Evolutionary conservation across 1,140 invertebrate genomes (phyloP), one percentile per base, ranked within the genome.

Genomic region (Stegodyphus dumicola): DNA sequence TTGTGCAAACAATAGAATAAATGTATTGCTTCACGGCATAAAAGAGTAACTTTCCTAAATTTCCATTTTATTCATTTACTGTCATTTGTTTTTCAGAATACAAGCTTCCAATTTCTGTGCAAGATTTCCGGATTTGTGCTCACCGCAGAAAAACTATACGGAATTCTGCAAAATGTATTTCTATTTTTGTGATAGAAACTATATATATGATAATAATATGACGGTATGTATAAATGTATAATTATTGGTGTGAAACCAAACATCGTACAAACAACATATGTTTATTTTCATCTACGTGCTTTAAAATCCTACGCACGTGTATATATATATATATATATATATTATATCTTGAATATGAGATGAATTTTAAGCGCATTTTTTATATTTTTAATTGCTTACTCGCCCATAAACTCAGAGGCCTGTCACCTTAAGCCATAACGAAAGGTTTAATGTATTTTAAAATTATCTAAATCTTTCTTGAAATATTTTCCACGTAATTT

Each of bases 131-230:
- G 56, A 77, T 51, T 33, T 18, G 0, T 85, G 84, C 13, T 33
- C 75, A 7, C 75, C 67, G 7, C 6, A n/a, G 33, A 71, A 33
- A 33, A 85, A 85, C 54, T 78, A 71, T 48, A 64, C 84, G 9
- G 69, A 70, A 49, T 85, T 85, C 56, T 85, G 84, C 49, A 11
- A 33, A 7, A 13, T 54, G 51, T 17, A 71, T 65, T 64, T 64
- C n/a, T 71, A 85, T 48, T 85, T 71, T 65, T 85, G 84, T 18
- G 74, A 85, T 65, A 64, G 7, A 53, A 85, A 85, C 48, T 84
- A 76, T 11, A 15, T 53, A 10, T 76, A 69, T 56, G n/a, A 52
- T 11, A 65, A n/a, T 17, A 76, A 77, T 13, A 49, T 76, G 9
- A 56, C 51, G 9, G 81, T 84, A 60, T 69, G 74, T 66, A 54